Percentiles rank a stretch among this genome's conserved stretches.
Conservation (phyloP, 1,140 invertebrate species). For the Ceratina japonica region DNA sequence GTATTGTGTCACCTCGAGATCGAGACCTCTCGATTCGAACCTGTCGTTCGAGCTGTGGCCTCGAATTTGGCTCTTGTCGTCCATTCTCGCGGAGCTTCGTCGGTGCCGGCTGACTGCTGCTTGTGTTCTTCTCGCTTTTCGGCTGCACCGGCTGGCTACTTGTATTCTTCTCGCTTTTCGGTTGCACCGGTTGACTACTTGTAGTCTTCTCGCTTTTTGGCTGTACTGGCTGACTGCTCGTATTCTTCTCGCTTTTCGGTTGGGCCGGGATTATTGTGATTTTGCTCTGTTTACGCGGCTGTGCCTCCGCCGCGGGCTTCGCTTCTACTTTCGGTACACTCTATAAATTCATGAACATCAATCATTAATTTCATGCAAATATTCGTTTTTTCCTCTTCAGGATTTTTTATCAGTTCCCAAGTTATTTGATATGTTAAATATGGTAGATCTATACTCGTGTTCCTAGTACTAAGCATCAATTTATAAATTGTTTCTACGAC, state of each 20-base stretch:
- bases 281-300: conserved; percentile 77
- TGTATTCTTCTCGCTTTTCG: conserved; percentile 70
- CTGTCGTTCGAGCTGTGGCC: conserved; percentile 77
- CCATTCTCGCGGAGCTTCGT: conserved; percentile 75
- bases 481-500: not conserved
- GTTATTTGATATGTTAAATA: not conserved
- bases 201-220: conserved; percentile 70
- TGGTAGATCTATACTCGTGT: not conserved
- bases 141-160: conserved; percentile 73
- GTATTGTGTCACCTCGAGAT: conserved; percentile 72
- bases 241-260: conserved; percentile 69
- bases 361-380: not conserved
- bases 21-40: conserved; percentile 75
- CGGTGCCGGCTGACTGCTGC: conserved; percentile 63
- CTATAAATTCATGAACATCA: conserved; percentile 48
- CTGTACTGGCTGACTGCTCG: conserved; percentile 65
- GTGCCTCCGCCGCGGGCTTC: conserved; percentile 54
- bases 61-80: conserved; percentile 73
- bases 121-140: conserved; percentile 70
- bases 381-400: no score
- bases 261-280: conserved; percentile 78
- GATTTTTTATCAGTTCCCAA: not conserved
- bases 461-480: not conserved
- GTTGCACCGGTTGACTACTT: conserved; percentile 73
- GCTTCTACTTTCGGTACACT: conserved; percentile 74